phyloP scores from a whole-genome alignment of 2,797 vertebrate species.

The Enteromius anoplus region DNA sequence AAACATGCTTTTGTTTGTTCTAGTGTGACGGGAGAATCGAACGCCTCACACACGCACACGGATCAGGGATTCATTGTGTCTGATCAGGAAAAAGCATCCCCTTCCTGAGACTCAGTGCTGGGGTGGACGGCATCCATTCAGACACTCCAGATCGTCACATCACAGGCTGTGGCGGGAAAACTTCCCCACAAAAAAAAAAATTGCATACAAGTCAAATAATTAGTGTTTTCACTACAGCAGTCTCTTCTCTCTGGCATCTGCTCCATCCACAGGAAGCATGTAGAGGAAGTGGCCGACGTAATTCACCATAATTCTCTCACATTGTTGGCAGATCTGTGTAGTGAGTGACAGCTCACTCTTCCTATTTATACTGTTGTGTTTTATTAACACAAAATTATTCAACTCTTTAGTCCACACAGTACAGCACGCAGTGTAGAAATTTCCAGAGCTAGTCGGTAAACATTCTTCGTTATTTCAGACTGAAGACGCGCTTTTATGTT shows the following conservation, averaged over 20 bases:
- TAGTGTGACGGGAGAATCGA: slow-evolving; percentile 43
- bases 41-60: background rate
- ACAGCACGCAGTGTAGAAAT: slow-evolving; percentile 26
- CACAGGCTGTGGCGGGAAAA: slow-evolving; percentile 45
- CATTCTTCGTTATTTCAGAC: slow-evolving; percentile 21
- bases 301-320: slow-evolving; percentile 52
- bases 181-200: slow-evolving; percentile 29
- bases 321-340: slow-evolving; percentile 43
- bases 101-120: slow-evolving; percentile 37
- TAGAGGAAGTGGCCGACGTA: slow-evolving; percentile 52
- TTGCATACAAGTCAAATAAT: slow-evolving; percentile 20
- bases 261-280: slow-evolving; percentile 5
- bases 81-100: slow-evolving; percentile 29
- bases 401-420: slow-evolving; percentile 42
- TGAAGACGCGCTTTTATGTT: slow-evolving; percentile 10
- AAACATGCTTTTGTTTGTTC: slow-evolving; percentile 77
- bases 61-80: slow-evolving; percentile 27
- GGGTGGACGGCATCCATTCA: slow-evolving; percentile 35
- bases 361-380: slow-evolving; percentile 23
- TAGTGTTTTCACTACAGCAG: slow-evolving; percentile 52
- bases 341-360: slow-evolving; percentile 34
- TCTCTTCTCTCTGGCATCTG: slow-evolving; percentile 22
- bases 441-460: slow-evolving; percentile 57
- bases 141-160: slow-evolving; percentile 18
- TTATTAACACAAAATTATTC: slow-evolving; percentile 16